Base-by-base conservation (phyloP, 2,888 invertebrate species). In the Eurytoma adleriae region DNA sequence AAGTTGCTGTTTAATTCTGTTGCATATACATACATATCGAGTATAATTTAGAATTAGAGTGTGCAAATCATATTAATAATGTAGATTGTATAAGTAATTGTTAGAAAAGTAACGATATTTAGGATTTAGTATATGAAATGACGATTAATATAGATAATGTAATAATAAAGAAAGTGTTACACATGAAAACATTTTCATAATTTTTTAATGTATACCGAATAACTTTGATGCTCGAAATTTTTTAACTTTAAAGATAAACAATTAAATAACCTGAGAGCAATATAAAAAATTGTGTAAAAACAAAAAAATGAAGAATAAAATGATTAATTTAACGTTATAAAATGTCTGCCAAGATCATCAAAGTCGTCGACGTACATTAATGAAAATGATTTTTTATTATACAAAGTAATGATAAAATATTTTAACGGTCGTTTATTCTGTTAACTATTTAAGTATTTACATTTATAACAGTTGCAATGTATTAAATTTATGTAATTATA, bases 1-100 rank as follows among this genome's bases (percentile, higher is more conserved):
- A 78, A 72, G 40, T 78, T 73, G 61, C 78, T 78, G 73, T 78
- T 67, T 78, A 67, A 30, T 78, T 68, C 61, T n/a, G 50, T 68
- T 78, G 50, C 72, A 71, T 67, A 56, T 78, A 57, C 48, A 72
- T 67, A 78, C 73, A 72, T 78, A 78, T 78, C 73, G 72, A 78
- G 56, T 78, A 78, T 68, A 48, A 59, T 27, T 56, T 74, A 66
- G 66, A 40, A 20, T 56, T 67, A 74, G 66, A 16, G 27, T 54
- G 66, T 66, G 74, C 57, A 74, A 67, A 57, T 66, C 66, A 50
- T 74, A 74, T 20, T 64, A 72, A 66, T 57, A 57, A 67, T 67
- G 57, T 48, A 56, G 40, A 71, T 16, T 40, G 56, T 62, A 56
- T 30, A 16, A 73, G 54, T 56, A 64, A 73, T 56, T 64, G 64